Evolutionary conservation across 2,797 vertebrate genomes (phyloP).

Genomic region (Lepilemur ruficaudatus): DNA sequence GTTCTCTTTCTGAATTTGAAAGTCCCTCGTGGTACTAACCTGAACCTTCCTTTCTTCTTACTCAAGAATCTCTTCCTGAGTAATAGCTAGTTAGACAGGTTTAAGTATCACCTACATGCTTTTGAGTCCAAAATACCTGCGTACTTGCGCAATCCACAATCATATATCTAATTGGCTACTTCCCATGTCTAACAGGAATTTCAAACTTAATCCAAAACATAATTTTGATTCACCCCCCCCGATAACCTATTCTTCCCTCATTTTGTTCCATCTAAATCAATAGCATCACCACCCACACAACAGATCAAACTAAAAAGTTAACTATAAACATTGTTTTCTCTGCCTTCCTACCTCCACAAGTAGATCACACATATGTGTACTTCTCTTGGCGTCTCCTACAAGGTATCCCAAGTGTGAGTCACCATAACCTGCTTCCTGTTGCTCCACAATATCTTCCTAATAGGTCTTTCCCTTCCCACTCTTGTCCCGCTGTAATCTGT

Average conservation of each 20-base stretch:
- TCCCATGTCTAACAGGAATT: not conserved
- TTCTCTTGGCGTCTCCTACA: not conserved
- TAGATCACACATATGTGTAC: not conserved
- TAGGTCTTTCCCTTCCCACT: not conserved
- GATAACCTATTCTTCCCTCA: not conserved
- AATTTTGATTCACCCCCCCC: not conserved
- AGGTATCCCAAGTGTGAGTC: not conserved
- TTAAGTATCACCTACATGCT: not conserved
- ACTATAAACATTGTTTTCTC: not conserved
- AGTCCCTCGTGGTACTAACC: not conserved
- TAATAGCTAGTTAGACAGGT: not conserved
- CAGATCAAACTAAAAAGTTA: not conserved
- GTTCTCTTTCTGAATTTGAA: not conserved
- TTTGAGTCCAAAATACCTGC: not conserved
- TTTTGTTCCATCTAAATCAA: not conserved
- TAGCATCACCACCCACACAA: not conserved
- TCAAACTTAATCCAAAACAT: not conserved
- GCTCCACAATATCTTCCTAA: not conserved
- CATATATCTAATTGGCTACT: not conserved
- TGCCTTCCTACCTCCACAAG: not conserved
- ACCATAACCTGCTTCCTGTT: not conserved
- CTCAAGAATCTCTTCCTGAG: not conserved
- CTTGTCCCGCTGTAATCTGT: not conserved
- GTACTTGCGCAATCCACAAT: not conserved
- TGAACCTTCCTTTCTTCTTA: not conserved